Evolutionary conservation across 2,888 invertebrate species (phyloP).

Genomic region (Drosophila picticornis): DNA sequence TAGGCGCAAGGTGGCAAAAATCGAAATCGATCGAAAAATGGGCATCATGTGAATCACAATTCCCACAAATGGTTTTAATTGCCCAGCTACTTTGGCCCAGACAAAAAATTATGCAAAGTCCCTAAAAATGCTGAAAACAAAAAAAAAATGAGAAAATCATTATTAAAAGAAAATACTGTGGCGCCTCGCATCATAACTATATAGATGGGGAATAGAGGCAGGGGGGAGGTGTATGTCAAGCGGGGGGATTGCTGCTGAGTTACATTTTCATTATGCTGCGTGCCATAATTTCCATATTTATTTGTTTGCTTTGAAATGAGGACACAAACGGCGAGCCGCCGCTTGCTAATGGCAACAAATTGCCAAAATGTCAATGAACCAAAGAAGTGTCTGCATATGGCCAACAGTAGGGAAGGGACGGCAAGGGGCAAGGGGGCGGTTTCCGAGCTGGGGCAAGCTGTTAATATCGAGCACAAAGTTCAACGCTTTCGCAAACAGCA

Average conservation of each 20-base stretch:
- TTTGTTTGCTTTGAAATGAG: slow-evolving; percentile 71
- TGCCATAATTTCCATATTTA: slow-evolving; percentile 65
- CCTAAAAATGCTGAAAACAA: slow-evolving; percentile 13
- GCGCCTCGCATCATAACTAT: slow-evolving; percentile 28
- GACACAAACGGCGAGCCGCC: slow-evolving; percentile 57
- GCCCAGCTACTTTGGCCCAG: slow-evolving; percentile 21
- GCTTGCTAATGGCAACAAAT: slow-evolving; percentile 72
- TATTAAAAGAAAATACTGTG: slow-evolving; percentile 13
- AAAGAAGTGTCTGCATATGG: slow-evolving; percentile 71
- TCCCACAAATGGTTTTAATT: slow-evolving; percentile 37
- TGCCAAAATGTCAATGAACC: slow-evolving; percentile 76
- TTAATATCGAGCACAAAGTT: slow-evolving; percentile 72
- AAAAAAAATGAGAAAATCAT: neutral
- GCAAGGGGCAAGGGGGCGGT: neutral
- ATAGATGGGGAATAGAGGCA: neutral
- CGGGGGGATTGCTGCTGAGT: slow-evolving; percentile 36
- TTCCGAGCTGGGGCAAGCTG: slow-evolving; percentile 1
- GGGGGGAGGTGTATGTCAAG: neutral
- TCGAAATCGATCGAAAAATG: slow-evolving; percentile 51
- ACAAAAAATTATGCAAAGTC: slow-evolving; percentile 49
- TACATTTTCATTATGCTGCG: slow-evolving; percentile 70
- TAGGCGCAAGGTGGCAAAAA: slow-evolving; percentile 59
- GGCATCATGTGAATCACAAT: slow-evolving; percentile 41
- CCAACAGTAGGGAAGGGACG: neutral
- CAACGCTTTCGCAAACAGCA: slow-evolving; percentile 51